Evolutionary conservation across 2,888 invertebrate species (phyloP).

Genomic region (Cerastoderma edule): DNA sequence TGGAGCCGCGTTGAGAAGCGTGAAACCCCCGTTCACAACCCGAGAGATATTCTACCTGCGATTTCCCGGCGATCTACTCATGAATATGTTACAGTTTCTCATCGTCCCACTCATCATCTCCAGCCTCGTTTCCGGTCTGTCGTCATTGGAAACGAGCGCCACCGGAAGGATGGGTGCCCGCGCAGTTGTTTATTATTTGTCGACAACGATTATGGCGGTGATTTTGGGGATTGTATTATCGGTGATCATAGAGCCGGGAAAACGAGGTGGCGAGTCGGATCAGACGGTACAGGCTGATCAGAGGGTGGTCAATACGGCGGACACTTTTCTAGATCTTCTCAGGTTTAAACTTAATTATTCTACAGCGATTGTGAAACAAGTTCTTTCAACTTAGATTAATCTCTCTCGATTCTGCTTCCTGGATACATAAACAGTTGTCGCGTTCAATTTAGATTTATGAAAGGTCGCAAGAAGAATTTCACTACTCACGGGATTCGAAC

Average conservation of each 20-base stretch:
- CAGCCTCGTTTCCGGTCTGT: constrained; percentile 89
- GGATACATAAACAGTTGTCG: no score
- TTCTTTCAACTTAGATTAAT: no score
- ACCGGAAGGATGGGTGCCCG: constrained; percentile 92
- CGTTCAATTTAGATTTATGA: no score
- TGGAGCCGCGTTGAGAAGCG: constrained; percentile 86
- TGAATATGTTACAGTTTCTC: constrained; percentile 89
- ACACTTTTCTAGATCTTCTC: constrained; percentile 74
- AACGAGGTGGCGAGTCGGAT: constrained; percentile 42
- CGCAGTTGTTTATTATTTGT: constrained; percentile 95
- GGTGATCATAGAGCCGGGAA: constrained; percentile 92
- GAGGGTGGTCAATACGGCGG: constrained; percentile 54
- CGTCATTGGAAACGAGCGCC: constrained; percentile 93
- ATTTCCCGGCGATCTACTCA: constrained; percentile 89
- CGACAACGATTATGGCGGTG: constrained; percentile 96
- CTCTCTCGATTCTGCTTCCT: no score
- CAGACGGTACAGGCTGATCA: constrained; percentile 26
- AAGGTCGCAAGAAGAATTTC: no score
- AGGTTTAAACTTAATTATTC: no score
- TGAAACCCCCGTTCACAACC: constrained; percentile 87
- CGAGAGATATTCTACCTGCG: constrained; percentile 86
- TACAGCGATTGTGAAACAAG: no score
- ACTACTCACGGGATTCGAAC: no score
- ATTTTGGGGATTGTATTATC: constrained; percentile 95
- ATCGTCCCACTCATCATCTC: constrained; percentile 89